These are phyloP conservation scores for Neodiprion lecontei DNA, from an alignment of 1,140 invertebrate species.

Conservation along the genomic window DNA sequence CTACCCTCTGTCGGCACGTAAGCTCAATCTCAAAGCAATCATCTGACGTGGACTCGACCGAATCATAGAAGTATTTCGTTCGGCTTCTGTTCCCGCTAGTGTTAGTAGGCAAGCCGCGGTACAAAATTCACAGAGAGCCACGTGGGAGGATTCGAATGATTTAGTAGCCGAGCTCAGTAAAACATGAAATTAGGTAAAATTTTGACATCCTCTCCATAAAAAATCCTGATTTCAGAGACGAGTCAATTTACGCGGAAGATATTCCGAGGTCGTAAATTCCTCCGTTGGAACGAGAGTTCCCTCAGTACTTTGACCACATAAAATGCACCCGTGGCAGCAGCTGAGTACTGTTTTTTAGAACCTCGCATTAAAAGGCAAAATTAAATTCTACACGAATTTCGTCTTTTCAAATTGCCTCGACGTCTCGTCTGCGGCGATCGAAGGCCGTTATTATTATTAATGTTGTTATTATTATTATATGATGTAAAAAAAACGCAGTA, in stretches of 20 bases:
- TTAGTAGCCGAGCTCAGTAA: not conserved
- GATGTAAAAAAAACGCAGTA: too few species aligned
- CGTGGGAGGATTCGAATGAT: not conserved
- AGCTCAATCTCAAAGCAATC: not conserved
- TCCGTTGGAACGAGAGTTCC: not conserved
- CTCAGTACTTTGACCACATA: not conserved
- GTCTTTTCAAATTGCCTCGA: not conserved
- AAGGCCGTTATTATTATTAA: too few species aligned
- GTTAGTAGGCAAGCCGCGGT: too few species aligned
- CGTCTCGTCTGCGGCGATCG: not conserved
- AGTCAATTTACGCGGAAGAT: not conserved
- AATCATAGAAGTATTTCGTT: too few species aligned
- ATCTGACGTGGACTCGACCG: too few species aligned
- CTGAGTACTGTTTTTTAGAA: not conserved
- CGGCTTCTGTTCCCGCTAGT: too few species aligned
- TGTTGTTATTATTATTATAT: too few species aligned
- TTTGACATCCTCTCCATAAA: not conserved
- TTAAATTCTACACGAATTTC: not conserved
- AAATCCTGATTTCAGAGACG: not conserved
- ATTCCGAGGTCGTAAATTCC: not conserved
- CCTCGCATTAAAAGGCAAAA: not conserved
- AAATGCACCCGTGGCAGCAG: not conserved
- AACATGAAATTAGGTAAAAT: not conserved
- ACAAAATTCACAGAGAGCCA: not conserved
- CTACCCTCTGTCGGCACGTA: not conserved